These are phyloP conservation scores for Bugulina stolonifera DNA, from an alignment of 2,888 invertebrate genomes.

Conservation along the genomic window DNA sequence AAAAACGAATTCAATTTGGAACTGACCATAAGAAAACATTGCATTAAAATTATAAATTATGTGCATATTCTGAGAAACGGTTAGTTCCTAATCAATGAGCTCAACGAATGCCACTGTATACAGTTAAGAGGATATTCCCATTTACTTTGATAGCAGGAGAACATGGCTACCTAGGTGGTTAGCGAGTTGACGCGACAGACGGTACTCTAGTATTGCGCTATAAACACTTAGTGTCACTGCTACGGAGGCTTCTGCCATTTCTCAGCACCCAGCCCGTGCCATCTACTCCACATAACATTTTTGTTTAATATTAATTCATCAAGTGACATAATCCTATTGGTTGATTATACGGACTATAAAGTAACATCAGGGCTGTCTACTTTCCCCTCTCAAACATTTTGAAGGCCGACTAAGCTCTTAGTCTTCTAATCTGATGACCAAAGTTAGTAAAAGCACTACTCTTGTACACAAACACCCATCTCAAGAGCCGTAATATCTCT, in stretches of 20 bases:
- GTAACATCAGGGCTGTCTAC: background rate
- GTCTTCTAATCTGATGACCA: constrained; percentile 19
- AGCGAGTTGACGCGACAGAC: background rate
- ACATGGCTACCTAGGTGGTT: background rate
- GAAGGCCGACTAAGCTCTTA: background rate
- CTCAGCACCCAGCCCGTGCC: background rate
- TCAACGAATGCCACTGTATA: no score
- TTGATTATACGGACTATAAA: background rate
- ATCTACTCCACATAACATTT: background rate
- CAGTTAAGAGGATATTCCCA: no score
- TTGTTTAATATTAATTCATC: constrained; percentile 25
- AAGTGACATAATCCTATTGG: constrained; percentile 26
- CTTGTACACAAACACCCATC: background rate
- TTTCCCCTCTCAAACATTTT: background rate
- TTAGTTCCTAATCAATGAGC: no score
- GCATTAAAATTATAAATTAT: no score
- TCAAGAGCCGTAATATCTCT: constrained; percentile 12
- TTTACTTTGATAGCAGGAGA: background rate
- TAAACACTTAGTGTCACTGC: constrained; percentile 2
- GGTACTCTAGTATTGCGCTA: background rate
- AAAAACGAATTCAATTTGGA: no score
- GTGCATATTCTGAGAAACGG: no score
- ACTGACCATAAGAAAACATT: no score
- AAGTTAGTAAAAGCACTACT: constrained; percentile 11
- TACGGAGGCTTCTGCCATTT: no score